phyloP scores from a whole-genome alignment of 1,140 invertebrate species.

The Habropoda laboriosa region DNA sequence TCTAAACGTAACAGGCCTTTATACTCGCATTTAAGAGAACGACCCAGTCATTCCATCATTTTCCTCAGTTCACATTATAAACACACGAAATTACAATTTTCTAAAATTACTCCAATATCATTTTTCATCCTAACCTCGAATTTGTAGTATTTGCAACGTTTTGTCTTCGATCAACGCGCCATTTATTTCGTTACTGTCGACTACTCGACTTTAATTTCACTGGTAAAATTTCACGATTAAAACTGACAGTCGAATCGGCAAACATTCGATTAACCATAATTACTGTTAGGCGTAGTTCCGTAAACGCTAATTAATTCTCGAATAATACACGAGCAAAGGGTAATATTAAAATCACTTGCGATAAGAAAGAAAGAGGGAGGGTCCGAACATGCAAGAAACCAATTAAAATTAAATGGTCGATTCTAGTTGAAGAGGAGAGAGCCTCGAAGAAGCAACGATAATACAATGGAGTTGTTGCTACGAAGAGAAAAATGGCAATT shows the following conservation, averaged over 20 bases:
- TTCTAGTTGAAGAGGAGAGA: slow-evolving; percentile 27
- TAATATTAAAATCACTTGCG: slow-evolving; percentile 20
- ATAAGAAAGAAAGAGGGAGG: not conserved
- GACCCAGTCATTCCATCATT: not conserved
- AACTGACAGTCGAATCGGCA: not conserved
- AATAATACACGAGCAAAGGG: not conserved
- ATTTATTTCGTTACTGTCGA: too few relatives aligned
- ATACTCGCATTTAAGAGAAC: not conserved
- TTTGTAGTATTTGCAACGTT: too few relatives aligned
- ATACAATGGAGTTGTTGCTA: slow-evolving; percentile 14
- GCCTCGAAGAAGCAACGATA: slow-evolving; percentile 20
- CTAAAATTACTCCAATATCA: too few relatives aligned
- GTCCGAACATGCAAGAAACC: not conserved
- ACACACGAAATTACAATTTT: not conserved
- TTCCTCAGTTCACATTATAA: not conserved
- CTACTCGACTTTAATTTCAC: too few relatives aligned
- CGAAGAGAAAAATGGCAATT: slow-evolving; percentile 6
- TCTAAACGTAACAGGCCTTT: slow-evolving; percentile 11
- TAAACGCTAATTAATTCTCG: not conserved
- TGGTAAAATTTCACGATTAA: too few relatives aligned
- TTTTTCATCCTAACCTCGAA: too few relatives aligned
- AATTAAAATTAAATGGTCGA: slow-evolving; percentile 28
- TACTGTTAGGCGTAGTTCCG: too few relatives aligned
- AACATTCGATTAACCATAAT: not conserved
- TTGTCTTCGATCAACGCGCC: too few relatives aligned